These are phyloP conservation scores for Rhagoletis pomonella DNA, from an alignment of 1,140 invertebrate genomes.

Conservation along the genomic window DNA sequence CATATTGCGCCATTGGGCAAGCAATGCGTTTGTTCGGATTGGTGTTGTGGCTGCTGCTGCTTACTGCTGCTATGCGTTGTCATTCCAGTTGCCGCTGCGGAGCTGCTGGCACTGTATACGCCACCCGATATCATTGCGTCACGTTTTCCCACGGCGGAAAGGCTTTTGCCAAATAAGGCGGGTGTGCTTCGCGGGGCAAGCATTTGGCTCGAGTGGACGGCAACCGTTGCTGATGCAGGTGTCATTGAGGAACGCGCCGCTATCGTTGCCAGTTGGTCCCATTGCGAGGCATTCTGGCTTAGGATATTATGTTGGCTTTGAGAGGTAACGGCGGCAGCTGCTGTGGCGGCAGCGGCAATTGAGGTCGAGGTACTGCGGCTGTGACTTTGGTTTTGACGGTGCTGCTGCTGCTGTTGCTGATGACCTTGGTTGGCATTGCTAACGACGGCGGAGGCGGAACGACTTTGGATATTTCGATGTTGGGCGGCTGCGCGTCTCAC, in stretches of 20 bases:
- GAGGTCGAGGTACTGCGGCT: constrained; percentile 53
- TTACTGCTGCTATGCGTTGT: constrained; percentile 1
- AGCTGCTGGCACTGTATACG: constrained; percentile 54
- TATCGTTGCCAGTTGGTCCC: constrained; percentile 70
- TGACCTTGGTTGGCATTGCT: constrained; percentile 51
- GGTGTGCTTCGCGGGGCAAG: constrained; percentile 53
- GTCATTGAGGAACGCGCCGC: constrained; percentile 70
- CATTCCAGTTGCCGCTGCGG: background rate
- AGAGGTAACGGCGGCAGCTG: constrained; percentile 58
- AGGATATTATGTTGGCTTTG: constrained; percentile 58
- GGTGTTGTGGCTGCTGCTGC: constrained; percentile 60
- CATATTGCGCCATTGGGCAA: constrained; percentile 60
- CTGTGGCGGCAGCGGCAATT: background rate
- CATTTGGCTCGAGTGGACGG: constrained; percentile 57
- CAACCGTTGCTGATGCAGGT: constrained; percentile 65
- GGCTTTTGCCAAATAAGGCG: constrained; percentile 57
- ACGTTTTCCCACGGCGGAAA: constrained; percentile 66
- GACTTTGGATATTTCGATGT: constrained; percentile 67
- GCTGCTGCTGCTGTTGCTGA: constrained; percentile 66
- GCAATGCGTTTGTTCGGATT: constrained; percentile 63
- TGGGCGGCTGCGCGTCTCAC: constrained; percentile 58
- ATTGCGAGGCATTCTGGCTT: constrained; percentile 60
- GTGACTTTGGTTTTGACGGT: constrained; percentile 70
- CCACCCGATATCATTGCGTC: constrained; percentile 73
- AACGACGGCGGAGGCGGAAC: constrained; percentile 59